These are phyloP conservation scores for Pterocles orientalis DNA, from an alignment of 2,113 vertebrate genomes.

Conservation along the genomic window DNA sequence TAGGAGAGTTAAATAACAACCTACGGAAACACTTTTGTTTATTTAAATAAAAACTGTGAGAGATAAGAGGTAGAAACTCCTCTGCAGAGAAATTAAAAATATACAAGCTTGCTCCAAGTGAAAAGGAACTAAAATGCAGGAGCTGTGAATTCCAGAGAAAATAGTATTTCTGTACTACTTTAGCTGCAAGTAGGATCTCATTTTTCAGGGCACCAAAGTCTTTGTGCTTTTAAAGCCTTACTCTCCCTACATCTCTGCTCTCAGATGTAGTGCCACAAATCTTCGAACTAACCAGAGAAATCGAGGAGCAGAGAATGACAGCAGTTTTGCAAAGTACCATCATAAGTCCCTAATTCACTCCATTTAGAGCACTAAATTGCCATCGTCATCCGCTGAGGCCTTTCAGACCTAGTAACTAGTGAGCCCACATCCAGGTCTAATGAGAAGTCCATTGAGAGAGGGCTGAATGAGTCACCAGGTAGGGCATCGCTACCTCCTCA, in stretches of 20 bases:
- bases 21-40: not conserved
- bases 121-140: not conserved
- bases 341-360: not conserved
- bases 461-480: not conserved
- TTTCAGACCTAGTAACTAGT: not conserved
- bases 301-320: not conserved
- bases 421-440: fast-evolving
- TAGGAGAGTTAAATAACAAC: not conserved
- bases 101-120: not conserved
- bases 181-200: not conserved
- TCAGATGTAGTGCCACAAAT: not conserved
- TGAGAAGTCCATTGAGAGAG: not conserved
- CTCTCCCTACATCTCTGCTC: not conserved
- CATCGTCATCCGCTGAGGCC: not conserved
- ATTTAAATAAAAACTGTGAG: not conserved
- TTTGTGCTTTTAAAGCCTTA: not conserved
- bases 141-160: not conserved
- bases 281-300: not conserved
- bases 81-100: not conserved
- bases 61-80: not conserved
- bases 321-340: not conserved
- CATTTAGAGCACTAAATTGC: not conserved
- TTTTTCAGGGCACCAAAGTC: not conserved
- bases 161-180: not conserved
- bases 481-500: not conserved